Conservation (phyloP, 2,797 vertebrate genomes). For the Myiotriccus ornatus region DNA sequence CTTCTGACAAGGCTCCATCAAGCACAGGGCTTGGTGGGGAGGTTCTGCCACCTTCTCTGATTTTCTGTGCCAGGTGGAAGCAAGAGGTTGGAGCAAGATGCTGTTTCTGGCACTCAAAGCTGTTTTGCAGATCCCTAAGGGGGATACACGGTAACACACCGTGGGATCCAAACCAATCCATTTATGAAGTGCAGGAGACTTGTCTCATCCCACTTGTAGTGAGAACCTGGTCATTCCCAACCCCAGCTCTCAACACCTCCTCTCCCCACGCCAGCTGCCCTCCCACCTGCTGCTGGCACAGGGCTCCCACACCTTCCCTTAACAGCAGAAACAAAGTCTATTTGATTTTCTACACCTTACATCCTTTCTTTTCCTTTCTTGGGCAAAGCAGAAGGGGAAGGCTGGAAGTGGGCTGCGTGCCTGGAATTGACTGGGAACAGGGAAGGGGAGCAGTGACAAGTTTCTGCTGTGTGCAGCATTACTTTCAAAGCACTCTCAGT, state of each 20-base stretch:
- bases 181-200: background rate
- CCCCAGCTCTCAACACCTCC: background rate
- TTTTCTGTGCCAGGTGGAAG: background rate
- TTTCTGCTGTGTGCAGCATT: background rate
- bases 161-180: background rate
- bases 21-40: background rate
- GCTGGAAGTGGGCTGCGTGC: background rate
- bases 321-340: background rate
- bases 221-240: background rate
- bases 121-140: background rate
- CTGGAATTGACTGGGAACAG: background rate
- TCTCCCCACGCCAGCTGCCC: background rate
- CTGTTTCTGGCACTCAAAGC: background rate
- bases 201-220: background rate
- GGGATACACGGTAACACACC: rapidly evolving
- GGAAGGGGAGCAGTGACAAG: background rate
- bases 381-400: background rate
- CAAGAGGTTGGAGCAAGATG: background rate
- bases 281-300: background rate
- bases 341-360: background rate
- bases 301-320: background rate
- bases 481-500: background rate
- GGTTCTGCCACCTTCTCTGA: background rate
- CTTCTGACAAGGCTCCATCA: background rate
- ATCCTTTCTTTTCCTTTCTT: background rate